Evolutionary conservation across 2,888 invertebrate species (phyloP).

Genomic region (Sclerodermus sp.): DNA sequence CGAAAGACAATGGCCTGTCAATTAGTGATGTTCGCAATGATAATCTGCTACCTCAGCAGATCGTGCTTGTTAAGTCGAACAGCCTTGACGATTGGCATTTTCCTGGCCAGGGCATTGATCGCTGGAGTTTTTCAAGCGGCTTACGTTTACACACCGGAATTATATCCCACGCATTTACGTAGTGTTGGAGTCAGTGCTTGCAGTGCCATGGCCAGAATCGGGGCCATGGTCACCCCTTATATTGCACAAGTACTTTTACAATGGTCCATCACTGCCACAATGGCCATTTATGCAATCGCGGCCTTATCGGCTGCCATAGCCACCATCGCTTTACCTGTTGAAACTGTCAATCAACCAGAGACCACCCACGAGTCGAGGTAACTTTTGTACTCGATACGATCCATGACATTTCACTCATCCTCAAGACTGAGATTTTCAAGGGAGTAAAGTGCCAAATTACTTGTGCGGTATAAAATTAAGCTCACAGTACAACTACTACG

Average conservation of each 20-base stretch:
- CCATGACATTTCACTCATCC: no score
- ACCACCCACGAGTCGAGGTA: neutral
- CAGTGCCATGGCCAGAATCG: constrained; percentile 86
- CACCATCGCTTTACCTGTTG: constrained; percentile 80
- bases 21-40: constrained; percentile 80
- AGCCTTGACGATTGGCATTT: constrained; percentile 79
- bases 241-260: constrained; percentile 87
- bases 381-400: neutral
- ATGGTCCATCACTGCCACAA: constrained; percentile 72
- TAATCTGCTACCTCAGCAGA: constrained; percentile 73
- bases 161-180: constrained; percentile 85
- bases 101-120: constrained; percentile 87
- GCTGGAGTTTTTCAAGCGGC: constrained; percentile 94
- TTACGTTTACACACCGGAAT: constrained; percentile 95
- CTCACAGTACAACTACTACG: no score
- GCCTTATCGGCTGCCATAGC: constrained; percentile 76
- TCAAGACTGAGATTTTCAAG: no score
- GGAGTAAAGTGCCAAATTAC: no score
- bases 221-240: constrained; percentile 92
- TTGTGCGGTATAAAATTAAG: no score
- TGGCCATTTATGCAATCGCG: constrained; percentile 75
- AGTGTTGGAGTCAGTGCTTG: constrained; percentile 92
- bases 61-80: constrained; percentile 69
- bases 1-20: constrained; percentile 94
- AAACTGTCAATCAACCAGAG: constrained; percentile 69